Percentiles rank a stretch among this genome's conserved stretches.
Conservation (phyloP, 2,888 invertebrate genomes). For the Doris montereyensis region DNA sequence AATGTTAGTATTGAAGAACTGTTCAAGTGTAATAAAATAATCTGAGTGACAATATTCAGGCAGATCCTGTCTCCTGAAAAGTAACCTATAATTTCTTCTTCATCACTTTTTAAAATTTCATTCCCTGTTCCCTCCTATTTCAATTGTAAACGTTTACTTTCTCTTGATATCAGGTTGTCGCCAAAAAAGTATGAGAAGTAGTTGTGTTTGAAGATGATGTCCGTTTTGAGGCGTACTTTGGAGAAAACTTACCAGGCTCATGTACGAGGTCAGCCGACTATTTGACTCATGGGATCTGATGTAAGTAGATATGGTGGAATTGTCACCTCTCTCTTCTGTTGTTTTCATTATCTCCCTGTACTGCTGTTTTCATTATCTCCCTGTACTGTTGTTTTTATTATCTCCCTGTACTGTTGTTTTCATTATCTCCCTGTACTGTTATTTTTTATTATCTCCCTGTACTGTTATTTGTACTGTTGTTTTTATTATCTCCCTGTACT, state of each 20-base stretch:
- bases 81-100: background rate
- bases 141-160: background rate
- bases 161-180: slow-evolving; percentile 59
- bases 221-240: slow-evolving; percentile 90
- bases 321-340: no score
- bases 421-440: no score
- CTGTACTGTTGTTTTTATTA: no score
- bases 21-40: no score
- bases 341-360: no score
- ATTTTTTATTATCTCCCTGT: no score
- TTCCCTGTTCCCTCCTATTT: background rate
- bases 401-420: no score
- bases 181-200: slow-evolving; percentile 74
- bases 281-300: slow-evolving; percentile 88
- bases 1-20: no score
- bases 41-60: background rate
- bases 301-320: slow-evolving; percentile 80
- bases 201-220: slow-evolving; percentile 96
- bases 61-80: background rate
- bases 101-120: background rate
- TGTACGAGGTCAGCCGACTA: slow-evolving; percentile 79
- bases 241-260: slow-evolving; percentile 77
- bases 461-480: no score
- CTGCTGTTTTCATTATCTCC: no score
- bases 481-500: no score